A percentile compares a stretch with the other conserved stretches of the same genome.
phyloP scores from a whole-genome alignment of 2,113 vertebrate genomes.

The Geococcyx californianus region DNA sequence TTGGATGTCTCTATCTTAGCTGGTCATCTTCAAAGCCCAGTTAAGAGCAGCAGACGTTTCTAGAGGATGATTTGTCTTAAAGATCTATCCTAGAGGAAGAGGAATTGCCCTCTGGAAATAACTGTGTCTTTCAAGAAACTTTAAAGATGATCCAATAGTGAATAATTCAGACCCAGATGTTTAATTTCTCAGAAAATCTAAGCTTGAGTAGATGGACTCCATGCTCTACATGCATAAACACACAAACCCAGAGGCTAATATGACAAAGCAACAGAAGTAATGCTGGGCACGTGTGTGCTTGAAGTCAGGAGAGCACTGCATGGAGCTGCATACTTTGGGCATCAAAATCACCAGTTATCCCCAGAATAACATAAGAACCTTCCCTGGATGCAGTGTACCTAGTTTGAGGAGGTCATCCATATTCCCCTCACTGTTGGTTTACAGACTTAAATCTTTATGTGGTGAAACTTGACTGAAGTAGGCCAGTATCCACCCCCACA shows the following conservation, averaged over 20 bases:
- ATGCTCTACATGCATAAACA: not conserved
- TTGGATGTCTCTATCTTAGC: not conserved
- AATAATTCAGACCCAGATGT: not conserved
- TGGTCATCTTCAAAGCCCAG: not conserved
- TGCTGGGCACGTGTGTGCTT: not conserved
- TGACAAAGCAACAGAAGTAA: not conserved
- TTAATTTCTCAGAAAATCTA: not conserved
- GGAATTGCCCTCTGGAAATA: not conserved
- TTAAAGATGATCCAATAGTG: not conserved
- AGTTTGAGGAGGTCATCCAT: not conserved
- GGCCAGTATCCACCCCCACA: not conserved
- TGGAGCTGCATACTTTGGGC: rapidly evolving
- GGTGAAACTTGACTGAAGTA: not conserved
- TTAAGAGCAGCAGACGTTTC: not conserved
- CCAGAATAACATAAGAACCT: not conserved
- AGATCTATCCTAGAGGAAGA: not conserved
- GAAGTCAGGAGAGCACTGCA: not conserved
- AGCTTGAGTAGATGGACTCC: not conserved
- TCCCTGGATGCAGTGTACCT: not conserved
- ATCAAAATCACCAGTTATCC: not conserved
- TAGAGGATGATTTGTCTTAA: not conserved
- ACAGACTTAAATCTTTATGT: not conserved
- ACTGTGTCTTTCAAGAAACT: not conserved
- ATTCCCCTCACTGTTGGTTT: not conserved
- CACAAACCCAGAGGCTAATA: not conserved